Evolutionary conservation across 2,888 invertebrate species (phyloP), one percentile per base, ranked within the genome.

Genomic region (Acrobasis repandana): DNA sequence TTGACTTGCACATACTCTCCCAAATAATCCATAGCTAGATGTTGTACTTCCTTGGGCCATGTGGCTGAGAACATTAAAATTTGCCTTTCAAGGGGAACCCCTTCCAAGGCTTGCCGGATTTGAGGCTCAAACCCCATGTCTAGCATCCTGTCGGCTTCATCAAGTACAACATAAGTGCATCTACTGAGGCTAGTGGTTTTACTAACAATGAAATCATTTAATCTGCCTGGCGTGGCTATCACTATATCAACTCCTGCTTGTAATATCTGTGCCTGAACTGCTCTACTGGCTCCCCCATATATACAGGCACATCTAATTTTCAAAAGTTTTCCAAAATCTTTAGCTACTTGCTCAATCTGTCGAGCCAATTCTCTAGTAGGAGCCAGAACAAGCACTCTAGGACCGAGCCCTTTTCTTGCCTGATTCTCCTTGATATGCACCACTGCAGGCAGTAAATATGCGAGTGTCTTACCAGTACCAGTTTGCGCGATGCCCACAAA

Each of bases 101-200:
- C 97, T 82, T 97, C 96, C 61, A 98, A 92, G 70, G 98, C 97
- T 86, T 97, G 97, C 33, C 98, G 93, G 69, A 98, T 98, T 85
- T 98, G 98, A 0, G 98, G 98, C 80, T 98, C 98, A 86, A 98
- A 98, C 33, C 98, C 98, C 98, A 98, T 98, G 81, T 98, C 98
- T 75, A 98, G 90, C 98, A 98, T 98, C 64, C 98, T 94, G 82
- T 98, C 97, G 46, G 97, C 97, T 86, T 98, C 97, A 86, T 98
- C 97, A 62, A 97, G 85, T 0, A 97, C 97, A 61, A 98, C 91
- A 86, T 97, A 98, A 0, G 97, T 96, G 75, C 96, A 95, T 67
- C 96, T 93, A 5, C 92, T 90, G 60, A 96, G 83, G 79, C 95
- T 95, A 9, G 96, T 95, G n/a, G 93, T 93, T 61, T 94, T 95